Percentiles rank a stretch among this genome's conserved stretches.
Conservation (phyloP, 2,888 invertebrate genomes). For the Meiosimyza platycephala region DNA sequence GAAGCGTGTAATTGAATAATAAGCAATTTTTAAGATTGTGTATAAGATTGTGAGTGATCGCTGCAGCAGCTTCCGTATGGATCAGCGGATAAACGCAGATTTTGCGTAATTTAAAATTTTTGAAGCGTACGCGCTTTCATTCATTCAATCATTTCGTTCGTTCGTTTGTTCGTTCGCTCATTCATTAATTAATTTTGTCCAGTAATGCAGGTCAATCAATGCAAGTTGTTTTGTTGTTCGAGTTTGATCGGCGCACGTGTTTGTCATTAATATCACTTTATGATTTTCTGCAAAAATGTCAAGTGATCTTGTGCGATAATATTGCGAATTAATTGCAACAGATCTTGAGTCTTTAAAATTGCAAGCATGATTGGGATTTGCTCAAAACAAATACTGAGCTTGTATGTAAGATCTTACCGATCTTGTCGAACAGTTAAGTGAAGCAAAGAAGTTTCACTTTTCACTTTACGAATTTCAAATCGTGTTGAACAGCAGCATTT, state of each 20-base stretch:
- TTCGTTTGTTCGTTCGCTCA: background rate
- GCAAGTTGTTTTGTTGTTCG: background rate
- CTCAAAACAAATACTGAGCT: too few relatives aligned
- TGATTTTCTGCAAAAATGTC: background rate
- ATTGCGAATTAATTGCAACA: background rate
- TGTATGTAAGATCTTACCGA: too few relatives aligned
- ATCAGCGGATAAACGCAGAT: constrained; percentile 9
- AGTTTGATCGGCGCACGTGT: constrained; percentile 19
- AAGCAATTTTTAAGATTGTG: constrained; percentile 22
- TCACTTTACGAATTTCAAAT: too few relatives aligned
- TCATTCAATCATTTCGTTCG: constrained; percentile 19
- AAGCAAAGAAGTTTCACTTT: too few relatives aligned
- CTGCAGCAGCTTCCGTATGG: background rate
- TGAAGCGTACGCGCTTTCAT: constrained; percentile 29
- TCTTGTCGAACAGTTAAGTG: too few relatives aligned
- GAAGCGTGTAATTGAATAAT: constrained; percentile 34
- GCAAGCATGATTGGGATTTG: too few relatives aligned
- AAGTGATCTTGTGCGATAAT: background rate
- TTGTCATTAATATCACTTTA: constrained; percentile 18
- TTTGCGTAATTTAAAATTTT: constrained; percentile 22
- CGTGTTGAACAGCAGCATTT: background rate
- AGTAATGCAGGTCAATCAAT: constrained; percentile 30
- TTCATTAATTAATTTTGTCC: constrained; percentile 22
- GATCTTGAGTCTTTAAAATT: background rate
- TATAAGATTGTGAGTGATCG: constrained; percentile 11